Conservation (phyloP, 2,888 invertebrate species). For the Scaptomyza parva region DNA sequence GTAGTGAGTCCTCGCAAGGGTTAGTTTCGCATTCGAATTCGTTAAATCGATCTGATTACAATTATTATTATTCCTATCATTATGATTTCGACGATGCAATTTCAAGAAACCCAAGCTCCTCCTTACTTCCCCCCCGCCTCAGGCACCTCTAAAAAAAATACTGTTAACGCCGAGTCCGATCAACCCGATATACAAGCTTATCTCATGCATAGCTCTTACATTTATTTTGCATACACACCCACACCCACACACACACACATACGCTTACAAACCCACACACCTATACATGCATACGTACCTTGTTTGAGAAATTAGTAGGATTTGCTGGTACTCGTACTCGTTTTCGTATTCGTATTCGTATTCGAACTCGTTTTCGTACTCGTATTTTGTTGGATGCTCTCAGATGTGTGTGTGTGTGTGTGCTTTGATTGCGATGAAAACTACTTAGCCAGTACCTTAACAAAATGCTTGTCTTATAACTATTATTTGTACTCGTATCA, state of each 20-base stretch:
- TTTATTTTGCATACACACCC: constrained; percentile 55
- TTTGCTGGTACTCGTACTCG: constrained; percentile 12
- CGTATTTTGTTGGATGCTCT: constrained; percentile 41
- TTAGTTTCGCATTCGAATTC: constrained; percentile 83
- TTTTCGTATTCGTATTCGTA: constrained; percentile 22
- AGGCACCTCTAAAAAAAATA: background rate
- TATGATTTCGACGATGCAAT: constrained; percentile 11
- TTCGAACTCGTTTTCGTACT: constrained; percentile 40
- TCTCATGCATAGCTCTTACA: constrained; percentile 55
- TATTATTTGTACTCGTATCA: constrained; percentile 62
- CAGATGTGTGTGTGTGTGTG: constrained; percentile 23
- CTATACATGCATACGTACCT: constrained; percentile 2
- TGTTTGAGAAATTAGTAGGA: constrained; percentile 13
- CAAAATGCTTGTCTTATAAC: constrained; percentile 54
- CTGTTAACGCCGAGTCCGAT: constrained; percentile 46
- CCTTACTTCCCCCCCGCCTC: background rate
- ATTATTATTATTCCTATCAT: background rate
- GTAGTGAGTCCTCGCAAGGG: constrained; percentile 91
- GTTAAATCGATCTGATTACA: constrained; percentile 14
- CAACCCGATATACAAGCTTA: constrained; percentile 52
- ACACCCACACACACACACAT: constrained; percentile 8
- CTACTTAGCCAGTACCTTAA: constrained; percentile 37
- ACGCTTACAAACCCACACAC: constrained; percentile 16
- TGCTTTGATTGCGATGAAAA: constrained; percentile 49
- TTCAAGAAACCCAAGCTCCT: constrained; percentile 13